Base-by-base conservation (phyloP, 2,797 vertebrate genomes). In the Chromobotia macracanthus region DNA sequence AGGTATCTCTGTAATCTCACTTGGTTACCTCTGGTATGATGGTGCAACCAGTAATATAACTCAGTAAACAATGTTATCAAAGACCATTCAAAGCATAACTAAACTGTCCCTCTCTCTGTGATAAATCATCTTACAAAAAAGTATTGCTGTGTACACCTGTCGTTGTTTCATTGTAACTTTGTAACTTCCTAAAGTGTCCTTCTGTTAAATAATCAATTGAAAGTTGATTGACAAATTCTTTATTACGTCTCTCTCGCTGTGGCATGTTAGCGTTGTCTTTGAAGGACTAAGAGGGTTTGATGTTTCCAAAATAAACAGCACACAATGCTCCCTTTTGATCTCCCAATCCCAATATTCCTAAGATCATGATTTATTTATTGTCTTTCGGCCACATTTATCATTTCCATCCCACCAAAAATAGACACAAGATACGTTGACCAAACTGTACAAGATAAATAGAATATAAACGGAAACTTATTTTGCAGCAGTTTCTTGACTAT, bases 271-370 rank as follows among this genome's bases (percentile, higher is more conserved):
- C 19, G 10, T 35, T 60, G 63, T 19, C 31, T 69, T 80, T 75
- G 50, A 81, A 75, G 72, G 35, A 51, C 72, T 79, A 46, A 61
- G 61, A 72, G 53, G 11, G 55, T 70, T 80, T 67, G 63, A 64
- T 35, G 64, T 77, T 72, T 83, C 74, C 79, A 81, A 64, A 81
- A 81, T 73, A 83, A 81, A 85, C 82, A 74, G 56, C 77, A 73
- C 60, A 66, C 64, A 73, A 78, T 67, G 58, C 53, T 53, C 68
- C 50, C 72, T 65, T 41, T 72, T 68, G 50, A 46, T 65, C 70
- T 6, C 31, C 3, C 12, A 35, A 60, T 69, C 69, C 61, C 53
- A 73, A 73, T 48, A 82, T 31, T 75, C 60, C 70, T 51, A 67
- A 28, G 71, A 77, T 72, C 60, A 46, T 23, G 68, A 80, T 56